Evolutionary conservation across 1,140 invertebrate genomes (phyloP), one percentile per base, ranked within the genome.

Genomic region (Brachionus manjavacas): DNA sequence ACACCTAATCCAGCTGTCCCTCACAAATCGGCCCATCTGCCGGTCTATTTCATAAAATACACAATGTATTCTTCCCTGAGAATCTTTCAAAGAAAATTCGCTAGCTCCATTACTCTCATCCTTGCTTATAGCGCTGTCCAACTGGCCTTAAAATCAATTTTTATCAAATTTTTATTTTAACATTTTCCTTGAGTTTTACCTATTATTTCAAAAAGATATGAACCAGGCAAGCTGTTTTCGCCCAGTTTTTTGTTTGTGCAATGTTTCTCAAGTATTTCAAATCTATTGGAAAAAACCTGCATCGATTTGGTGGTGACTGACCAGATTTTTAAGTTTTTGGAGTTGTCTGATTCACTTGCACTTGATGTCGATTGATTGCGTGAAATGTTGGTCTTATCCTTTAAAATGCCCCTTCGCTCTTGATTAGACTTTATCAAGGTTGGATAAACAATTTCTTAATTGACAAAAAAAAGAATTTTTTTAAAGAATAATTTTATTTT

Each of bases 21-120:
- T 60, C 8, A 68, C 31, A 12, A 64, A 43, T 60, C 25, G 28
- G 1, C 46, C 52, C n/a, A 81, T 6, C n/a, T 14, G 11, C 1
- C 79, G 28, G 35, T 81, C 79, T 81, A 81, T 81, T 41, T 60
- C 64, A 64, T 20, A 81, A 39, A 81, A 81, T 4, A 60, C 64
- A 81, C 79, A 81, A 7, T 81, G 52, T 43, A 81, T 81, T 64
- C 64, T 23, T 1, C 79, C 79, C 14, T n/a, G 7, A 16, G 31
- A 9, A 16, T 81, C 79, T 46, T 81, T 81, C n/a, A 81, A 6
- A 0, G 79, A 81, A 64, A 81, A 81, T 35, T 76, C 72, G 14
- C 41, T 39, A 39, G 72, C 72, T 76, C 43, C 72, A 4, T 23
- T 76, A 49, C 9, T 25, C 20, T 25, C 12, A 23, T 76, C 39